These are phyloP conservation scores for Melozone crissalis DNA, from an alignment of 2,113 vertebrate genomes.

Conservation along the genomic window DNA sequence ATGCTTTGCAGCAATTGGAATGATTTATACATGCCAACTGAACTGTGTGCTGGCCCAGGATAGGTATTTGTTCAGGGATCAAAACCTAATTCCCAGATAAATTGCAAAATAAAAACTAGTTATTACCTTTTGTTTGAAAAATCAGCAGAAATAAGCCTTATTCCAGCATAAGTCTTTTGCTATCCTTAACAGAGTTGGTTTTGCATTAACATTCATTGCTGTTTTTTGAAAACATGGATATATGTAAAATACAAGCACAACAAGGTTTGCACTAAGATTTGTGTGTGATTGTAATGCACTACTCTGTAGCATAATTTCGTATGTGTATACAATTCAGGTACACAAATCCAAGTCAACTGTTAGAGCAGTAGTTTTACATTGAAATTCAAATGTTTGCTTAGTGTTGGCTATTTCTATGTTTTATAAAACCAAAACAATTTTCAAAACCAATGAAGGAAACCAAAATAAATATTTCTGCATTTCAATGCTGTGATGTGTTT, in stretches of 20 bases:
- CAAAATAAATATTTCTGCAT: constrained; percentile 85
- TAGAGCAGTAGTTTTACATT: constrained; percentile 72
- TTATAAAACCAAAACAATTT: constrained; percentile 85
- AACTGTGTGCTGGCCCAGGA: constrained; percentile 12
- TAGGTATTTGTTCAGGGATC: constrained; percentile 46
- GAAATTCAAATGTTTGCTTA: constrained; percentile 78
- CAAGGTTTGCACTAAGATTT: constrained; percentile 74
- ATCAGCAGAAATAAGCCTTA: constrained; percentile 64
- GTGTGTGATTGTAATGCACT: constrained; percentile 77
- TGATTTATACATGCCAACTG: constrained; percentile 36
- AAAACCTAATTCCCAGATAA: constrained; percentile 42
- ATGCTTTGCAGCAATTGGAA: constrained; percentile 58
- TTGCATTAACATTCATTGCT: constrained; percentile 54
- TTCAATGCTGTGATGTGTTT: constrained; percentile 60
- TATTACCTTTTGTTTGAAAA: constrained; percentile 25
- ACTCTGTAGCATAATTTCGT: constrained; percentile 76
- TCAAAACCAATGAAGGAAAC: constrained; percentile 83
- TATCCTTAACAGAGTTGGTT: constrained; percentile 61
- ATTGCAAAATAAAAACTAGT: constrained; percentile 43
- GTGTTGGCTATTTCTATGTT: constrained; percentile 83
- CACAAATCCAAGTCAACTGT: constrained; percentile 68
- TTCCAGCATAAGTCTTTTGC: constrained; percentile 44
- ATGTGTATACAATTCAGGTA: constrained; percentile 60
- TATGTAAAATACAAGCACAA: constrained; percentile 74
- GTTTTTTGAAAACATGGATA: constrained; percentile 58